A percentile compares a stretch with the other conserved stretches of the same genome.
phyloP scores from a whole-genome alignment of 2,888 invertebrate species.

The Tetragonisca angustula region DNA sequence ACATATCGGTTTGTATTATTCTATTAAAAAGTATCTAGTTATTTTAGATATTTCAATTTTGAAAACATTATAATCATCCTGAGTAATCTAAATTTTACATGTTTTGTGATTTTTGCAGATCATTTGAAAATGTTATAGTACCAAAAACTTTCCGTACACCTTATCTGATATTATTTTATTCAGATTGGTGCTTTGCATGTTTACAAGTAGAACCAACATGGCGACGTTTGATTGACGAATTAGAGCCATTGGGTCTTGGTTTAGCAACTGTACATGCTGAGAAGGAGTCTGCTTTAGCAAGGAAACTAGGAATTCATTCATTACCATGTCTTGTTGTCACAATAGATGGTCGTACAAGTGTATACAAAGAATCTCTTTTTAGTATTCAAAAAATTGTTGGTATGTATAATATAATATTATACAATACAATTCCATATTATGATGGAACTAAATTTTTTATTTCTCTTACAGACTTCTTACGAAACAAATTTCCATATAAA shows the following conservation, averaged over 20 bases:
- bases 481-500: slow-evolving; percentile 93
- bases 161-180: slow-evolving; percentile 94
- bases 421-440: neutral
- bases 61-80: neutral
- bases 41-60: neutral
- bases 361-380: slow-evolving; percentile 92
- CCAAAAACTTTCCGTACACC: slow-evolving; percentile 94
- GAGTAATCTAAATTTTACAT: neutral
- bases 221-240: slow-evolving; percentile 92
- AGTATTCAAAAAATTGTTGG: slow-evolving; percentile 93
- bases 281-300: slow-evolving; percentile 91
- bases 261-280: slow-evolving; percentile 94
- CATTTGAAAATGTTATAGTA: slow-evolving; percentile 93
- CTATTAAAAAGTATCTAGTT: neutral
- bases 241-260: slow-evolving; percentile 93
- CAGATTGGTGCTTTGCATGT: slow-evolving; percentile 97
- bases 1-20: slow-evolving; percentile 88
- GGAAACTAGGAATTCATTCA: slow-evolving; percentile 91
- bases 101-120: slow-evolving; percentile 85
- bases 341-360: slow-evolving; percentile 92
- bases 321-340: slow-evolving; percentile 93
- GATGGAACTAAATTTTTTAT: neutral
- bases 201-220: slow-evolving; percentile 94
- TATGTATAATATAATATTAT: slow-evolving; percentile 80
- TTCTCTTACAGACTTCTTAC: slow-evolving; percentile 90